Base-by-base conservation (phyloP, 2,888 invertebrate genomes). In the Tolmerus cingulatus region DNA sequence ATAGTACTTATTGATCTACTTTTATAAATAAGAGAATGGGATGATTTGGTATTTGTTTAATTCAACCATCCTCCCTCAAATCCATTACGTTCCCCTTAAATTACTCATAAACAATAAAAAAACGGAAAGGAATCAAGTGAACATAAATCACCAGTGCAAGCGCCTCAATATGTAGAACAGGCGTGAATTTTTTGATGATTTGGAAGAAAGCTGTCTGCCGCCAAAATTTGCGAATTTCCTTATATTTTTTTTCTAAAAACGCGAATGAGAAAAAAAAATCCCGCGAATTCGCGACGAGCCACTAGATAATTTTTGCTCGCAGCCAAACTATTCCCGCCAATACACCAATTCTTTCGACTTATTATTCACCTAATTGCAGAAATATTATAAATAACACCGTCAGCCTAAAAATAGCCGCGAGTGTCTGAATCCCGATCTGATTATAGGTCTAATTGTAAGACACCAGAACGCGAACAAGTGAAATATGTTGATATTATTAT, bases 361-460 rank as follows among this genome's bases (percentile, higher is more conserved):
- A 82, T 82, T 82, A 82, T 82, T 82, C 82, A 82, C 82, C 82
- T 82, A 82, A 82, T 82, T 82, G 82, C 82, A 82, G 57, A 82
- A 79, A 51, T 82, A 40, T 82, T 82, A 82, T 82, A 82, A 82
- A 82, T 82, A 82, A 19, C 57, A 23, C 57, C 82, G 57, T 57
- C 82, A 82, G 82, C 57, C 57, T 82, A 82, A 82, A 82, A 82
- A 82, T 82, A 82, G 34, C 82, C 82, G 82, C 82, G 82, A 57
- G 82, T 82, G 82, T 82, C 30, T 82, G 66, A 66, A 66, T 66
- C 66, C 23, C 82, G 19, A 57, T 82, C 82, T 82, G 82, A 82
- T 82, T 82, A 34, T 34, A 82, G 82, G 82, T 82, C 57, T 82
- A 40, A 40, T 40, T 40, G 40, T 40, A 82, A 82, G 82, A 82